These are phyloP conservation scores for Meta bourneti DNA, from an alignment of 2,888 invertebrate genomes.

Conservation along the genomic window DNA sequence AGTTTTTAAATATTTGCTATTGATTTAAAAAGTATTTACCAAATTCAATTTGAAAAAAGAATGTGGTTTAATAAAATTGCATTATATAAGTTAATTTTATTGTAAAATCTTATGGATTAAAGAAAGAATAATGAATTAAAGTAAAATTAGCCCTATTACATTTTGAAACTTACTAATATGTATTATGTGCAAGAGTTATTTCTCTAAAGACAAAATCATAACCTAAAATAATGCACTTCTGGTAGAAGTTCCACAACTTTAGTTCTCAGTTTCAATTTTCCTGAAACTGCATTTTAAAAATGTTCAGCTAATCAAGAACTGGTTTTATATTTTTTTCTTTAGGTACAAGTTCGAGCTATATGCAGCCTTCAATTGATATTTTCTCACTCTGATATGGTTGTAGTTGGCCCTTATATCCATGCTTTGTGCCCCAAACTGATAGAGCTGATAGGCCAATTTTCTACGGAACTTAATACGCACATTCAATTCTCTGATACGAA, in stretches of 20 bases:
- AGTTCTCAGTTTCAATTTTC: not conserved
- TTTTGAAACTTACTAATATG: not conserved
- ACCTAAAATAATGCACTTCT: not conserved
- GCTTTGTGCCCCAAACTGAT: constrained; percentile 89
- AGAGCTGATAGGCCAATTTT: constrained; percentile 84
- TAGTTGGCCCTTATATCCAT: constrained; percentile 90
- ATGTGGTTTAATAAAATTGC: no score
- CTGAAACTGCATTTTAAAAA: not conserved
- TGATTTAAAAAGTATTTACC: not conserved
- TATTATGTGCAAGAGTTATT: not conserved
- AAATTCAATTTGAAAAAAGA: no score
- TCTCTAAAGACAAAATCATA: not conserved
- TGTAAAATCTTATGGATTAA: no score
- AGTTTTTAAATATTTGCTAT: not conserved
- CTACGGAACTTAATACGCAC: constrained; percentile 85
- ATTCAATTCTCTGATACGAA: constrained; percentile 85
- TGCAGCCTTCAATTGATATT: constrained; percentile 90
- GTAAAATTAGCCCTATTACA: no score
- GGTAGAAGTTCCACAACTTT: no score
- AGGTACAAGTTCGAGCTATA: constrained; percentile 89
- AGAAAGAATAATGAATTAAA: no score
- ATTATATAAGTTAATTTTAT: not conserved
- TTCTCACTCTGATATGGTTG: constrained; percentile 86
- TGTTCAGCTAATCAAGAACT: not conserved
- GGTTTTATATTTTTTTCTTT: constrained; percentile 81